Conservation (phyloP, 2,113 vertebrate species). For the Anhinga anhinga region DNA sequence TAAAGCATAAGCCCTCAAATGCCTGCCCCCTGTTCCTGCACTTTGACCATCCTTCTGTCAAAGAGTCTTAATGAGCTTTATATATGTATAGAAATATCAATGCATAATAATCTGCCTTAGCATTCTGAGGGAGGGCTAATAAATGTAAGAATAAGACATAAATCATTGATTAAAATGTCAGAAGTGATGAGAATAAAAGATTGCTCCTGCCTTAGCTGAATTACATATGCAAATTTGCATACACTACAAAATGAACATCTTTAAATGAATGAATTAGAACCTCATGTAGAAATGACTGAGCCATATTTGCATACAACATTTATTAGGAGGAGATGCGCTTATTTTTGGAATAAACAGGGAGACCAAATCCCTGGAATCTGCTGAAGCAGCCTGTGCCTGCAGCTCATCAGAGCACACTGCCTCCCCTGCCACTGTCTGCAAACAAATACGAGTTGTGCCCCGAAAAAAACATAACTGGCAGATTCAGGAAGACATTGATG, state of each 20-base stretch:
- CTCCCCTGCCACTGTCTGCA: background rate
- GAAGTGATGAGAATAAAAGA: constrained; percentile 66
- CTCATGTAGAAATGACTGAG: constrained; percentile 33
- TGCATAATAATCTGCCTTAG: constrained; percentile 47
- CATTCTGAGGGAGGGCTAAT: constrained; percentile 32
- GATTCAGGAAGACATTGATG: background rate
- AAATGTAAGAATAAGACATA: constrained; percentile 48
- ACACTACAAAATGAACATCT: constrained; percentile 43
- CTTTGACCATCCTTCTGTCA: background rate
- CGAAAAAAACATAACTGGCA: background rate
- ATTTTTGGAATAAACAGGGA: constrained; percentile 48
- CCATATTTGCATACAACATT: constrained; percentile 57
- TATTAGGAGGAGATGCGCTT: constrained; percentile 39
- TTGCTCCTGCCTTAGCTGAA: constrained; percentile 56
- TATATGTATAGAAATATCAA: constrained; percentile 46
- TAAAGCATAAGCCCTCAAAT: background rate
- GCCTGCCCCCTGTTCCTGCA: background rate
- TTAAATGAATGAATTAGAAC: constrained; percentile 61
- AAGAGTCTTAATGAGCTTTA: constrained; percentile 49
- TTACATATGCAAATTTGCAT: constrained; percentile 58
- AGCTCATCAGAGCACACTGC: background rate
- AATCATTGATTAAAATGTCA: constrained; percentile 70
- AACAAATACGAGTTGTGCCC: background rate
- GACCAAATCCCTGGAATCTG: constrained; percentile 37
- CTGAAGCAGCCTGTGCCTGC: constrained; percentile 8